Conservation (phyloP, 30 jellyfish, hydroid and myxozoan species). For the Haliclystus octoradiatus region DNA sequence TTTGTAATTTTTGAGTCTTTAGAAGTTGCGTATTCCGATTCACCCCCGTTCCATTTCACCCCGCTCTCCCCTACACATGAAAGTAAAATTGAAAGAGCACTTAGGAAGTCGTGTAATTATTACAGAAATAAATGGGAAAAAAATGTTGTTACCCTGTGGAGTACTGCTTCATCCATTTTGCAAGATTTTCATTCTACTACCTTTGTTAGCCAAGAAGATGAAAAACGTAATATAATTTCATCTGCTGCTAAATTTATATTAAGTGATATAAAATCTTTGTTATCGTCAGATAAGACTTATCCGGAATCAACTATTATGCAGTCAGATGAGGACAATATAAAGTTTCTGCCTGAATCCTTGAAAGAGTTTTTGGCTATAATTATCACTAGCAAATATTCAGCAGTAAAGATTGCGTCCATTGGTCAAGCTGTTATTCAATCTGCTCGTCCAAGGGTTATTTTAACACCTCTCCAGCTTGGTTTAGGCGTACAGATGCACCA, state of each 20-base stretch:
- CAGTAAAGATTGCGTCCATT: constrained; percentile 5
- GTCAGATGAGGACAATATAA: constrained; percentile 2
- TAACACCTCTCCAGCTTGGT: too few species aligned
- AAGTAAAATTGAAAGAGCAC: constrained; percentile 16
- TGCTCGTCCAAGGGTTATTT: constrained; percentile 26
- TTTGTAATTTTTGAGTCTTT: too few species aligned
- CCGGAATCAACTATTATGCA: not conserved
- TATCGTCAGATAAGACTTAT: not conserved
- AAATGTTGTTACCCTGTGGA: constrained; percentile 32
- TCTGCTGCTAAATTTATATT: constrained; percentile 17
- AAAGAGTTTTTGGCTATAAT: not conserved
- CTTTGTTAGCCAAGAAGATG: constrained; percentile 1
- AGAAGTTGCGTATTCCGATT: too few species aligned
- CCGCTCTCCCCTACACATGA: constrained; percentile 17
- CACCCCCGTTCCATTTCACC: too few species aligned
- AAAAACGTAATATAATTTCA: not conserved
- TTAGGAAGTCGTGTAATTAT: constrained; percentile 9
- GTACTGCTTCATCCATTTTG: constrained; percentile 26
- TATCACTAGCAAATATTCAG: not conserved
- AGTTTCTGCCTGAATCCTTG: constrained; percentile 10
- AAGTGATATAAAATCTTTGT: constrained; percentile 8
- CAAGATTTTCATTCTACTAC: constrained; percentile 8
- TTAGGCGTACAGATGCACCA: constrained; percentile 4
- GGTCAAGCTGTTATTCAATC: constrained; percentile 37
- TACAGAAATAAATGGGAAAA: constrained; percentile 26